Conservation (phyloP, 2,888 invertebrate species). For the Choristoneura rosaceana region DNA sequence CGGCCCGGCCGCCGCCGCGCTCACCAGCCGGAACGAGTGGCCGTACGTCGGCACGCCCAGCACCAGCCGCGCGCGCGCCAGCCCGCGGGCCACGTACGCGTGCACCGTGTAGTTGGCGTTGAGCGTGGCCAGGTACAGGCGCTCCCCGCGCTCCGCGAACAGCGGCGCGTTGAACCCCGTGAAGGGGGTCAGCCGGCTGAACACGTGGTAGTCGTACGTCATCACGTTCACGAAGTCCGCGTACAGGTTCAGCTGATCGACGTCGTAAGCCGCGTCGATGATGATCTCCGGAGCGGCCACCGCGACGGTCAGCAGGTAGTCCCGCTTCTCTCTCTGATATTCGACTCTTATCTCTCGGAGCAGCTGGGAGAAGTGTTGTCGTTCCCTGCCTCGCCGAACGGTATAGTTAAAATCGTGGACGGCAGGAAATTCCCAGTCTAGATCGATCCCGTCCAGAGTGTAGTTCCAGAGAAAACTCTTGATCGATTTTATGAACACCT, state of each 20-base stretch:
- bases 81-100: conserved; percentile 91
- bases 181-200: conserved; percentile 90
- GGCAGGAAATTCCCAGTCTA: conserved; percentile 96
- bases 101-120: conserved; percentile 93
- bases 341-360: conserved; percentile 90
- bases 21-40: conserved; percentile 90
- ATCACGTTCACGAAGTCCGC: conserved; percentile 95
- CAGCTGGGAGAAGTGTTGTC: conserved; percentile 90
- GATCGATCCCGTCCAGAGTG: conserved; percentile 89
- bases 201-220: conserved; percentile 96
- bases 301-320: conserved; percentile 90
- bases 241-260: conserved; percentile 91
- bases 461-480: conserved; percentile 81
- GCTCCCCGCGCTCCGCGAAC: conserved; percentile 86
- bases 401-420: conserved; percentile 63
- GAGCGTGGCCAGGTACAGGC: conserved; percentile 88
- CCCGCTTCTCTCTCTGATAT: conserved; percentile 85
- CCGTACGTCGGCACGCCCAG: conserved; percentile 96
- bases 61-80: conserved; percentile 91
- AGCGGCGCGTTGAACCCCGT: conserved; percentile 95
- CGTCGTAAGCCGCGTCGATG: conserved; percentile 91
- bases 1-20: conserved; percentile 87
- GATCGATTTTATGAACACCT: conserved; percentile 85
- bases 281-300: conserved; percentile 92
- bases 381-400: conserved; percentile 68